phyloP scores from a whole-genome alignment of 1,140 invertebrate genomes.

The Caenorhabditis inopinata region DNA sequence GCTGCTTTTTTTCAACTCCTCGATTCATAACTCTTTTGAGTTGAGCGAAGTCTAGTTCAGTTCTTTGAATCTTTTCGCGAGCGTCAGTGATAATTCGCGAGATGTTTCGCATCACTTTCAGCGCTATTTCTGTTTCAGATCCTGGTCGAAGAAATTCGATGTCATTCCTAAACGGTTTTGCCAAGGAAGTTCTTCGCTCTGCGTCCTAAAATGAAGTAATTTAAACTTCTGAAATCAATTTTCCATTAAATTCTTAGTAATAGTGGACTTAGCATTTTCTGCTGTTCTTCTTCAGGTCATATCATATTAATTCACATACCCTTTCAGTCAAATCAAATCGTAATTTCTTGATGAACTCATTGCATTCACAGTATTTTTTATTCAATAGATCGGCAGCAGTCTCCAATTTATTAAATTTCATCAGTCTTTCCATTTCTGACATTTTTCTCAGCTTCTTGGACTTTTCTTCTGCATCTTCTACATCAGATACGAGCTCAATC shows the following conservation, averaged over 20 bases:
- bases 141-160: not conserved
- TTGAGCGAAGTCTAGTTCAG: not conserved
- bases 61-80: not conserved
- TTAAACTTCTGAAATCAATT: too few relatives aligned
- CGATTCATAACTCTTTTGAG: not conserved
- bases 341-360: not conserved
- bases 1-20: not conserved
- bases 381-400: not conserved
- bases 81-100: not conserved
- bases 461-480: not conserved
- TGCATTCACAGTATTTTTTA: not conserved
- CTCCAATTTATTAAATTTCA: conserved; percentile 14
- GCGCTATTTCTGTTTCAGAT: not conserved
- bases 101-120: not conserved
- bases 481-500: not conserved
- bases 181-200: too few relatives aligned
- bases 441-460: not conserved
- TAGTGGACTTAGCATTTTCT: too few relatives aligned
- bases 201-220: too few relatives aligned
- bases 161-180: too few relatives aligned
- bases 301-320: too few relatives aligned
- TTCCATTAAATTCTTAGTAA: too few relatives aligned
- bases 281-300: too few relatives aligned
- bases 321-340: not conserved
- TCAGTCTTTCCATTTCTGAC: not conserved